Evolutionary conservation across 2,888 invertebrate genomes (phyloP).

Genomic region (Diadegma fenestrale): DNA sequence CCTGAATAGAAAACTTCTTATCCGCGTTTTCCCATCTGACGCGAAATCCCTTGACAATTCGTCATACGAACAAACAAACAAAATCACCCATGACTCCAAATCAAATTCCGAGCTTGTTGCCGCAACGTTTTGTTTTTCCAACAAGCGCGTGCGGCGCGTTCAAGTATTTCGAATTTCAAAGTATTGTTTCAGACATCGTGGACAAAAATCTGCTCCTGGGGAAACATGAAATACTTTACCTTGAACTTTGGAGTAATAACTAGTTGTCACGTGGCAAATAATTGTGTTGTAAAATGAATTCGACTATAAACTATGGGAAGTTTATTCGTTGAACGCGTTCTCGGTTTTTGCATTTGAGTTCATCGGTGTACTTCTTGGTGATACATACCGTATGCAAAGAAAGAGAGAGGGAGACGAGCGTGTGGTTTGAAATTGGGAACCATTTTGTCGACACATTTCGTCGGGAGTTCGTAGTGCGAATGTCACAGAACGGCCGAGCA

Average conservation of each 20-base stretch:
- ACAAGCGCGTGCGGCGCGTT: not conserved
- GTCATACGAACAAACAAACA: not conserved
- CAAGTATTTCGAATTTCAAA: not conserved
- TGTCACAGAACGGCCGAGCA: constrained; percentile 45
- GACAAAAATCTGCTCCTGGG: not conserved
- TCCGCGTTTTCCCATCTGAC: not conserved
- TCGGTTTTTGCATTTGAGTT: not conserved
- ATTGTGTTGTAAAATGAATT: not conserved
- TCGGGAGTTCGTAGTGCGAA: constrained; percentile 16
- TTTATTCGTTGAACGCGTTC: constrained; percentile 6
- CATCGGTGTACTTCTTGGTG: constrained; percentile 21
- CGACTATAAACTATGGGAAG: not conserved
- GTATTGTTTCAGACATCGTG: not conserved
- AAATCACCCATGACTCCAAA: not conserved
- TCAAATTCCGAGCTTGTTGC: not conserved
- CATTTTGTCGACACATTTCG: constrained; percentile 51
- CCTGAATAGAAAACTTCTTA: not conserved
- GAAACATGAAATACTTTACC: not conserved
- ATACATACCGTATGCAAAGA: constrained; percentile 23
- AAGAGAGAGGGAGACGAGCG: not conserved
- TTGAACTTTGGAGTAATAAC: not conserved
- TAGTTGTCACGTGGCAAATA: not conserved
- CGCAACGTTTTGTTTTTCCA: not conserved
- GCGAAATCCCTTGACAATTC: not conserved
- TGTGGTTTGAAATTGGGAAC: constrained; percentile 24